A percentile compares a stretch with the other conserved stretches of the same genome.
These are phyloP conservation scores for Cheirogaleus major DNA, from an alignment of 2,797 vertebrate species.

Conservation along the genomic window DNA sequence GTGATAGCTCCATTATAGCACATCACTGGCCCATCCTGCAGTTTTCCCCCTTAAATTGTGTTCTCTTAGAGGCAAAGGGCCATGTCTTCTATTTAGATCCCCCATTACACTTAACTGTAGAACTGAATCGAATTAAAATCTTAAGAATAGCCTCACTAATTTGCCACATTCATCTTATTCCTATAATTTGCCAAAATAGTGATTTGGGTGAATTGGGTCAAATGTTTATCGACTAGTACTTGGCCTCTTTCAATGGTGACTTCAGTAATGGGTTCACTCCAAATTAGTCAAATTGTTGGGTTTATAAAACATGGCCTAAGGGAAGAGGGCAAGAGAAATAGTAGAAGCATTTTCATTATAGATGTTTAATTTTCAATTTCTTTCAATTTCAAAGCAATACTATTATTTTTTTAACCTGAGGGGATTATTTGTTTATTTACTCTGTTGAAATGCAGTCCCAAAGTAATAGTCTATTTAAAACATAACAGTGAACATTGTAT, in stretches of 20 bases:
- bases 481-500: not conserved
- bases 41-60: rapidly evolving
- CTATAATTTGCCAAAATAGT: not conserved
- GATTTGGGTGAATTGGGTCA: not conserved
- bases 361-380: not conserved
- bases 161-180: not conserved
- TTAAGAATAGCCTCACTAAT: not conserved
- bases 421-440: not conserved
- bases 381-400: not conserved
- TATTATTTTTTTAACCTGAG: not conserved
- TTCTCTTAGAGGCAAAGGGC: not conserved
- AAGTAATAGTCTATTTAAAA: not conserved
- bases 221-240: not conserved
- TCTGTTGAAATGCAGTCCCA: not conserved
- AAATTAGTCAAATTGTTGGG: not conserved
- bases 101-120: not conserved
- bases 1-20: not conserved
- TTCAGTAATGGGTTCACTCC: not conserved
- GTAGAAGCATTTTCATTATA: not conserved
- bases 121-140: not conserved
- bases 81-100: not conserved
- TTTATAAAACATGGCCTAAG: not conserved
- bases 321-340: not conserved
- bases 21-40: not conserved
- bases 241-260: not conserved